Percentiles rank a stretch among this genome's conserved stretches.
phyloP scores from a whole-genome alignment of 2,797 vertebrate genomes.

The Cephalopachus bancanus region DNA sequence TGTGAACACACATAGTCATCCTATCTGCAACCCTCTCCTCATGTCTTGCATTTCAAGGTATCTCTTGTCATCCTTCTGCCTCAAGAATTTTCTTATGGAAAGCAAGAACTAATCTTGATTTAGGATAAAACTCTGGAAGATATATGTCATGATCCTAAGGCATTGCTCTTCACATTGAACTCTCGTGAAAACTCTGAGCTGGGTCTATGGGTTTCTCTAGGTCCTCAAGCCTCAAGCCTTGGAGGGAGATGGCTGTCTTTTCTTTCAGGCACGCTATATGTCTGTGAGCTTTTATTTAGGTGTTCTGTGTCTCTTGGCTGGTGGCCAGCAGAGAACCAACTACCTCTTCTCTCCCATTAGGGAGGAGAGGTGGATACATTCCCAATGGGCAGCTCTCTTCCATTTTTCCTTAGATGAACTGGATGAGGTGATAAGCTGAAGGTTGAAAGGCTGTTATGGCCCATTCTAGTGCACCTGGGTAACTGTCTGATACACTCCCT shows the following conservation, averaged over 20 bases:
- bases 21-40: neutral
- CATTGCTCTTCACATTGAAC: neutral
- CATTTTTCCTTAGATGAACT: neutral
- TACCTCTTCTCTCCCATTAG: neutral
- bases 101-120: conserved; percentile 9
- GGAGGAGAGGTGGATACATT: neutral
- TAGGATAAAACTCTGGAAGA: neutral
- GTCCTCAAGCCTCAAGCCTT: neutral
- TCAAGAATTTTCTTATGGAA: conserved; percentile 25
- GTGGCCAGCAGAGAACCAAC: neutral
- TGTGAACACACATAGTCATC: neutral
- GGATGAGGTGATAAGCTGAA: neutral
- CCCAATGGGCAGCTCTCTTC: neutral
- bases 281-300: neutral
- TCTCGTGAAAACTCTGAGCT: neutral
- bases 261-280: neutral
- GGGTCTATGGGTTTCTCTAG: neutral
- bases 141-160: neutral
- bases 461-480: neutral
- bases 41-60: neutral
- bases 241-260: neutral
- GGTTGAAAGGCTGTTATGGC: neutral
- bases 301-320: neutral
- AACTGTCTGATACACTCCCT: neutral
- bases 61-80: neutral